Base-by-base conservation (phyloP, 2,113 vertebrate species). In the Nothobranchius furzeri region DNA sequence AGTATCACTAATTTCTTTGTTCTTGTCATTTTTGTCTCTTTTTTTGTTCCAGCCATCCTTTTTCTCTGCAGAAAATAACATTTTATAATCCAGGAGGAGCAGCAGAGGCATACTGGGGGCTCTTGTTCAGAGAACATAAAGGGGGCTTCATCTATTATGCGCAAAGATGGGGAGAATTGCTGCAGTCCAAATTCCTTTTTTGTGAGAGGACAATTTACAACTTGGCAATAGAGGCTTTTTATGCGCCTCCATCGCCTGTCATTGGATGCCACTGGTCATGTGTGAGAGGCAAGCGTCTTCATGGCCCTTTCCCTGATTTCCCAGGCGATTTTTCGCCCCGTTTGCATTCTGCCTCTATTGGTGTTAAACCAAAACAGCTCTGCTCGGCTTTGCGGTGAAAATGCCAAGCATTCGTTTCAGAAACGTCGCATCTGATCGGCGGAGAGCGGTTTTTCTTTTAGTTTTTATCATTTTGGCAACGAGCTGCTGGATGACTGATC, bases 161-260 rank as follows among this genome's bases (percentile, higher is more conserved):
- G 90, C 90, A 94, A 90, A 93, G 94, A 85, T 92, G 92, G 92
- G 91, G 93, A 94, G 95, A 94, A 95, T 93, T 96, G 95, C 96
- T 94, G 95, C 96, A 91, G 89, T 87, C 88, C 17, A 95, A 95
- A 97, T 96, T 96, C 96, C 95, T 98, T 97, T 98, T 58, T 97
- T 98, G 96, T 98, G 95, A 94, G 95, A 94, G 95, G 95, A 97
- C 94, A 98, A 99, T 99, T 99, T 99, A 99, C 97, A 97, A 94
- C 97, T 97, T 93, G 92, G 96, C 94, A 95, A 96, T 96, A 94
- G 95, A 96, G 92, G 37, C 93, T 96, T 97, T 98, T 98, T 98
- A 98, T 95, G 97, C 94, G 95, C 94, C 93, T 94, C 92, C 94
- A 94, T 95, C 92, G 94, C 92, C 94, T 94, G 93, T 95, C 95